Percentiles rank a stretch among this genome's conserved stretches.
Conservation (phyloP, 2,797 vertebrate genomes). For the Cyprinella venusta region DNA sequence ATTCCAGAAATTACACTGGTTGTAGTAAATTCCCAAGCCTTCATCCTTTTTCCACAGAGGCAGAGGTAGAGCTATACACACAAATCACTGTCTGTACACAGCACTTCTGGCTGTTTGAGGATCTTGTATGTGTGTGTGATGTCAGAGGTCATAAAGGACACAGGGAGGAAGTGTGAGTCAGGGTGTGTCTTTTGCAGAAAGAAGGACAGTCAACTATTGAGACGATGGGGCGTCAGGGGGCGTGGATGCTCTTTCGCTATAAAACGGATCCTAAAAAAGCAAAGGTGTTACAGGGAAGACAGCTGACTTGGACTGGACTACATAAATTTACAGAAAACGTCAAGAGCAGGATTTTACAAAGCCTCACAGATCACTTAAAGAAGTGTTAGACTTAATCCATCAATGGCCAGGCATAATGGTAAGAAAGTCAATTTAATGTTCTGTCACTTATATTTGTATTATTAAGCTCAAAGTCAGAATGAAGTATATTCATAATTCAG, state of each 20-base stretch:
- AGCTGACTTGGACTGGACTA: constrained; percentile 1
- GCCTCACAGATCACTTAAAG: not conserved
- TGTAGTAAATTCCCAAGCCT: constrained; percentile 36
- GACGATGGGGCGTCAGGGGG: constrained; percentile 54
- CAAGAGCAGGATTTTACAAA: constrained; percentile 18
- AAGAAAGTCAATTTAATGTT: constrained; percentile 20
- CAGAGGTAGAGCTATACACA: constrained; percentile 10
- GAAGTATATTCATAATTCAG: not conserved
- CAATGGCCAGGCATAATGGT: constrained; percentile 55
- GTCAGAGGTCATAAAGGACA: constrained; percentile 64
- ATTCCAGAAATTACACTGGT: not conserved
- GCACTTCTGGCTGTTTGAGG: constrained; percentile 10
- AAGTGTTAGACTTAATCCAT: constrained; percentile 15
- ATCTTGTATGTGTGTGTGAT: constrained; percentile 55
- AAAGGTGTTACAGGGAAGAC: constrained; percentile 29
- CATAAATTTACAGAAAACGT: constrained; percentile 23
- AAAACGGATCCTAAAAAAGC: constrained; percentile 66
- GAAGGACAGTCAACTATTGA: constrained; percentile 17
- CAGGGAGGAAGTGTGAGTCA: constrained; percentile 57
- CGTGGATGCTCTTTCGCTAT: constrained; percentile 49
- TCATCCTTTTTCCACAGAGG: constrained; percentile 32
- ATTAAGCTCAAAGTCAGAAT: not conserved
- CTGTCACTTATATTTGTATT: not conserved
- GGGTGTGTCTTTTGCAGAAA: constrained; percentile 37
- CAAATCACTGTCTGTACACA: constrained; percentile 19